phyloP scores from a whole-genome alignment of 2,888 invertebrate genomes.

The Sesia apiformis region DNA sequence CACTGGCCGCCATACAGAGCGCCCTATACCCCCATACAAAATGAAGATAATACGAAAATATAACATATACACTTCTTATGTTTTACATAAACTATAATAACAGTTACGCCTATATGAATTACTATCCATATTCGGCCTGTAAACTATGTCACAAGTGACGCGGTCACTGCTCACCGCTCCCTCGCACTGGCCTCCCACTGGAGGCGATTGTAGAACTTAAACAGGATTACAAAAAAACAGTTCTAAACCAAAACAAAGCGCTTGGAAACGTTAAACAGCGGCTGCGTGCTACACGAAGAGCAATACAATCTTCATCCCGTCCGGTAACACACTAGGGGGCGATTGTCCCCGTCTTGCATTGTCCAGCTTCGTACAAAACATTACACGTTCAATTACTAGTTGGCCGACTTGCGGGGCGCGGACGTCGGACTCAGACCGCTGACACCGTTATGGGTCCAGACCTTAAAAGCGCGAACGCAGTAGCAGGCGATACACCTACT shows the following conservation, averaged over 20 bases:
- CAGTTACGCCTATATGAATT: conserved; percentile 42
- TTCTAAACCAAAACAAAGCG: neutral
- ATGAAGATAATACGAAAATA: conserved; percentile 60
- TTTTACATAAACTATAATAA: conserved; percentile 68
- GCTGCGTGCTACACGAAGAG: conserved; percentile 20
- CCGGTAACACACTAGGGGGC: conserved; percentile 32
- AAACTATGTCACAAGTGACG: conserved; percentile 52
- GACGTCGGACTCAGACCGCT: no score
- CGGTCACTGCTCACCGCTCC: conserved; percentile 17
- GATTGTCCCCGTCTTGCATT: conserved; percentile 27
- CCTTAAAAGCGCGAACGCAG: no score
- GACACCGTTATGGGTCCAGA: no score
- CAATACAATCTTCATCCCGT: conserved; percentile 19
- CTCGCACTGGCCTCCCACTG: neutral
- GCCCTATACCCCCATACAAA: conserved; percentile 24
- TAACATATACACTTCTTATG: conserved; percentile 69
- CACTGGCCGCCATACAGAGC: no score
- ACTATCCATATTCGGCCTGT: conserved; percentile 37
- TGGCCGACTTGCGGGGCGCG: conserved; percentile 14
- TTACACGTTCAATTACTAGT: conserved; percentile 29
- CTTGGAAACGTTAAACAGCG: conserved; percentile 9
- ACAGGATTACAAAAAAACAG: neutral
- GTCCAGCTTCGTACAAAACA: conserved; percentile 40
- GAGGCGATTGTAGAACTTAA: neutral
- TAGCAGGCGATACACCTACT: no score